A percentile compares a stretch with the other conserved stretches of the same genome.
phyloP scores from a whole-genome alignment of 2,797 vertebrate species.

The Dendrocincla fuliginosa region DNA sequence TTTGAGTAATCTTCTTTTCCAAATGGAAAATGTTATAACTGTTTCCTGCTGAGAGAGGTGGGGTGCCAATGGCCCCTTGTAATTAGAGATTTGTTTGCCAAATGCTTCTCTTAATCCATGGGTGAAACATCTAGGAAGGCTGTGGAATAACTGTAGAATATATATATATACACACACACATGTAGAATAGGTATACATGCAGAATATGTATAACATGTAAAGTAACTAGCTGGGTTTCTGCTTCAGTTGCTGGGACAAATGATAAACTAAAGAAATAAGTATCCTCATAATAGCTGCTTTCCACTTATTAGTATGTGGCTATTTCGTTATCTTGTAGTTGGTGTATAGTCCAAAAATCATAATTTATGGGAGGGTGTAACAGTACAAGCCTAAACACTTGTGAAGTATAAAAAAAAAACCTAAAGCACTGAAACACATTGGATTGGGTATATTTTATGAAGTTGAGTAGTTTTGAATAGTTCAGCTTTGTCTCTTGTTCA shows the following conservation, averaged over 20 bases:
- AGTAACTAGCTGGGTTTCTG: neutral
- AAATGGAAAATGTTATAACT: neutral
- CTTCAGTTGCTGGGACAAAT: neutral
- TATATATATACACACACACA: neutral
- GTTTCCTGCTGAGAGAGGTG: accelerated
- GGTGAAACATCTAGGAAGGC: neutral
- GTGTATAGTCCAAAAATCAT: neutral
- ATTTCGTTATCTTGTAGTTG: neutral
- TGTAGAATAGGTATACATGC: neutral
- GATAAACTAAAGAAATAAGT: neutral
- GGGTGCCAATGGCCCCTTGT: neutral
- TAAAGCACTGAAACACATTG: neutral
- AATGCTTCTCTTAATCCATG: neutral
- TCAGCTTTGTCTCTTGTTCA: neutral
- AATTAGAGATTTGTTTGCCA: neutral
- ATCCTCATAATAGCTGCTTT: neutral
- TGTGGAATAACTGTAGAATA: neutral
- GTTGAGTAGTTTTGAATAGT: neutral
- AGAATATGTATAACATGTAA: neutral
- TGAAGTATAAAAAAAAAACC: accelerated
- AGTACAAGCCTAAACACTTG: neutral
- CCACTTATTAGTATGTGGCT: neutral
- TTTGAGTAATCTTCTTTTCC: neutral
- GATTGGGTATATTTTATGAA: neutral
- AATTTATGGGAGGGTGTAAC: neutral